These are phyloP conservation scores for Gavialis gangeticus DNA, from an alignment of 2,113 vertebrate species.

Conservation along the genomic window DNA sequence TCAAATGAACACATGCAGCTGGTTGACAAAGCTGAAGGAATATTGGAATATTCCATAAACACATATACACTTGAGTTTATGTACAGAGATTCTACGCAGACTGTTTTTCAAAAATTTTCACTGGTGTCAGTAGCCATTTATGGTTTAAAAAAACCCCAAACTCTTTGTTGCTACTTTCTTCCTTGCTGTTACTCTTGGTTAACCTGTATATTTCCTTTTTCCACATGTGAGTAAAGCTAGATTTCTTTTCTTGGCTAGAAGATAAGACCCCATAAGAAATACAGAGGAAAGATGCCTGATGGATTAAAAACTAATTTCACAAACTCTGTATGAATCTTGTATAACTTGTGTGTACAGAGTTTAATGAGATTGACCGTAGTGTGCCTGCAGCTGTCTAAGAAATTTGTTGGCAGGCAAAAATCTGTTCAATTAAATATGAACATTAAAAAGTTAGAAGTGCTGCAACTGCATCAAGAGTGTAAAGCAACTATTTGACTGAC, in stretches of 20 bases:
- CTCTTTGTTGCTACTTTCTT: not conserved
- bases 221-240: not conserved
- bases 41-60: not conserved
- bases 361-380: not conserved
- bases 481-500: not conserved
- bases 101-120: not conserved
- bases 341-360: not conserved
- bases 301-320: not conserved
- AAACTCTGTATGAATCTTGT: not conserved
- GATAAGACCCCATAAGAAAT: not conserved
- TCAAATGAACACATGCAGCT: not conserved
- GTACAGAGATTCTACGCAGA: not conserved
- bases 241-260: not conserved
- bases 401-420: not conserved
- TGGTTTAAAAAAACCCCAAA: not conserved
- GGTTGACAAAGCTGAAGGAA: not conserved
- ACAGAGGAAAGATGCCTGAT: accelerated
- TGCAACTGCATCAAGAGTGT: not conserved
- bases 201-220: not conserved
- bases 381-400: not conserved
- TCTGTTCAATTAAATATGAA: not conserved
- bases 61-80: not conserved
- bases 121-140: not conserved
- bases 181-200: constrained; percentile 1
- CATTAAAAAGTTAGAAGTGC: not conserved